Conservation (phyloP, 2,888 invertebrate genomes). For the Tillus elongatus region DNA sequence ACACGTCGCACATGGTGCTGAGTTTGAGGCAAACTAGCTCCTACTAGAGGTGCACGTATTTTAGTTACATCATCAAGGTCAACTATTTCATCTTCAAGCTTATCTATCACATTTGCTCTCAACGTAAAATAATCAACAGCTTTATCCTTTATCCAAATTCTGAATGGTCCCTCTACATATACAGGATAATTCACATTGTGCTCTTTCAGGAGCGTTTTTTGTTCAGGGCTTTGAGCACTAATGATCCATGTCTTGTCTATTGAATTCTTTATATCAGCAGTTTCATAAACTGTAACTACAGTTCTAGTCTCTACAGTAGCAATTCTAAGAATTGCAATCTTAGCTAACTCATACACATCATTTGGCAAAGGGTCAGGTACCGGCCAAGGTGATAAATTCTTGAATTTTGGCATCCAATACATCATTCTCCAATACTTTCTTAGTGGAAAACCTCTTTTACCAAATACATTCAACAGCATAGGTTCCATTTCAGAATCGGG, state of each 20-base stretch:
- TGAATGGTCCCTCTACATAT: slow-evolving; percentile 77
- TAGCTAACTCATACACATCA: slow-evolving; percentile 69
- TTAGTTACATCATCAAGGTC: slow-evolving; percentile 67
- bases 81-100: slow-evolving; percentile 39
- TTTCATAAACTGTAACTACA: slow-evolving; percentile 54
- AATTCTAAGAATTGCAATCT: slow-evolving; percentile 75
- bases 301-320: slow-evolving; percentile 70
- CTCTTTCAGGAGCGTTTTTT: slow-evolving; percentile 57
- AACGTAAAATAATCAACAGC: slow-evolving; percentile 77
- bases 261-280: slow-evolving; percentile 61
- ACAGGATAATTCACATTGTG: slow-evolving; percentile 56
- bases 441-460: slow-evolving; percentile 61
- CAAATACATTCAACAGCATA: slow-evolving; percentile 77
- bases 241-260: slow-evolving; percentile 88
- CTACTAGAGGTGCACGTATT: slow-evolving; percentile 50
- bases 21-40: slow-evolving; percentile 41
- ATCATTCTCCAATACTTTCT: slow-evolving; percentile 73
- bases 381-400: slow-evolving; percentile 78
- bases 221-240: slow-evolving; percentile 72
- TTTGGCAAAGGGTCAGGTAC: slow-evolving; percentile 69
- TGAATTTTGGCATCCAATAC: slow-evolving; percentile 93
- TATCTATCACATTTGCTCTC: slow-evolving; percentile 56
- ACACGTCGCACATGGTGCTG: slow-evolving; percentile 39
- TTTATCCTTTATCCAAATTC: slow-evolving; percentile 67
- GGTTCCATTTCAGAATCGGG: slow-evolving; percentile 85